Evolutionary conservation across 2,113 vertebrate genomes (phyloP).

Genomic region (Marcusenius ussheri): DNA sequence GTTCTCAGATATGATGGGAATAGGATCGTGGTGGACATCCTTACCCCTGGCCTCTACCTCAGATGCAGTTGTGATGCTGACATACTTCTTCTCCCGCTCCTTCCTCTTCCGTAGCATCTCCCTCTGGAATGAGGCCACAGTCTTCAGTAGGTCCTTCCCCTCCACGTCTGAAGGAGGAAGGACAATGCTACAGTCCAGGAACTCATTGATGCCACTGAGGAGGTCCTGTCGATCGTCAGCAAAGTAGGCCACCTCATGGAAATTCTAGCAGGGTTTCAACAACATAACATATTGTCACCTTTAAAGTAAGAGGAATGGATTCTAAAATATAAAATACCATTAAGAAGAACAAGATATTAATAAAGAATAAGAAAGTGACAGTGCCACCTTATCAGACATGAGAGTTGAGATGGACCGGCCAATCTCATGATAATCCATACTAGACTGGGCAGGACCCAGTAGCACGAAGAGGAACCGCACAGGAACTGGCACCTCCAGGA

Average conservation of each 20-base stretch:
- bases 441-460: slow-evolving; percentile 82
- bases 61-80: slow-evolving; percentile 38
- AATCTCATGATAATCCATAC: slow-evolving; percentile 92
- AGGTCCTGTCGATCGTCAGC: slow-evolving; percentile 94
- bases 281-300: background rate
- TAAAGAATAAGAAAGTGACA: background rate
- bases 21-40: background rate
- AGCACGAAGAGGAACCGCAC: slow-evolving; percentile 92
- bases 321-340: background rate
- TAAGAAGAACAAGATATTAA: background rate
- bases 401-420: slow-evolving; percentile 96
- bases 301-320: background rate
- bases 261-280: slow-evolving; percentile 62
- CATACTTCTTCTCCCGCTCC: slow-evolving; percentile 74
- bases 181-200: slow-evolving; percentile 94
- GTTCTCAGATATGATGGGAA: background rate
- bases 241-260: slow-evolving; percentile 94
- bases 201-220: slow-evolving; percentile 92
- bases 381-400: slow-evolving; percentile 91
- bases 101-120: slow-evolving; percentile 84
- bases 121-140: slow-evolving; percentile 90
- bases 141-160: slow-evolving; percentile 93
- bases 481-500: slow-evolving; percentile 88
- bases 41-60: slow-evolving; percentile 73
- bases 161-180: slow-evolving; percentile 89